Conservation (phyloP, 2,797 vertebrate species). For the Pangasius larnaudii region DNA sequence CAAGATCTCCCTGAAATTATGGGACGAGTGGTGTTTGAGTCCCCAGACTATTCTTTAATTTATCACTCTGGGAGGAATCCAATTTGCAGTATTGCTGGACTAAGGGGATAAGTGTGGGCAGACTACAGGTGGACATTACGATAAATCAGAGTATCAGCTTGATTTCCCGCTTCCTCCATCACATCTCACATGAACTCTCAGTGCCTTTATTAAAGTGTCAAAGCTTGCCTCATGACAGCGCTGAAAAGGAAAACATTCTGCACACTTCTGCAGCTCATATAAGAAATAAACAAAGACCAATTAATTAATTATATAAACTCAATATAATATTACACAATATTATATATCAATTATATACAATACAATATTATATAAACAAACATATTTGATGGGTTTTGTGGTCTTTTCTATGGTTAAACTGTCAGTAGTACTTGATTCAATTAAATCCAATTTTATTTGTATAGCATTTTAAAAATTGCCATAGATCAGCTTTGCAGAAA, state of each 20-base stretch:
- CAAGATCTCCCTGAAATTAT: slow-evolving; percentile 53
- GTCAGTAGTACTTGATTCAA: not conserved
- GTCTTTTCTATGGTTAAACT: not conserved
- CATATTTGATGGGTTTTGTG: not conserved
- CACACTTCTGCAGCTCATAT: not conserved
- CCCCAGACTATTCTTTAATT: slow-evolving; percentile 48
- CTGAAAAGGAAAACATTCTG: not conserved
- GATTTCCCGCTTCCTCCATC: slow-evolving; percentile 30
- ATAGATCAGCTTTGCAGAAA: not conserved
- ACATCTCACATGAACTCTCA: slow-evolving; percentile 18
- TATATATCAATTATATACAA: too few relatives aligned
- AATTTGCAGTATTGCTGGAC: slow-evolving; percentile 44
- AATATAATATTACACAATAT: not conserved
- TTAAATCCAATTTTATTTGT: not conserved
- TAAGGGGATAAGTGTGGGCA: slow-evolving; percentile 4
- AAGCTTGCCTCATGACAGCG: not conserved
- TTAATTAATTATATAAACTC: not conserved
- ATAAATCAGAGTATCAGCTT: slow-evolving; percentile 43
- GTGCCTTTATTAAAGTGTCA: slow-evolving; percentile 10
- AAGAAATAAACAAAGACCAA: not conserved
- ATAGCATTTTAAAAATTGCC: not conserved
- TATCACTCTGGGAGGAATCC: slow-evolving; percentile 51
- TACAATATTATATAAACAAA: not conserved
- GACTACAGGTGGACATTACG: slow-evolving; percentile 48
- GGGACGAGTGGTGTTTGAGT: slow-evolving; percentile 23